These are phyloP conservation scores for Mus pahari DNA, from an alignment of 2,113 vertebrate genomes.

Conservation along the genomic window DNA sequence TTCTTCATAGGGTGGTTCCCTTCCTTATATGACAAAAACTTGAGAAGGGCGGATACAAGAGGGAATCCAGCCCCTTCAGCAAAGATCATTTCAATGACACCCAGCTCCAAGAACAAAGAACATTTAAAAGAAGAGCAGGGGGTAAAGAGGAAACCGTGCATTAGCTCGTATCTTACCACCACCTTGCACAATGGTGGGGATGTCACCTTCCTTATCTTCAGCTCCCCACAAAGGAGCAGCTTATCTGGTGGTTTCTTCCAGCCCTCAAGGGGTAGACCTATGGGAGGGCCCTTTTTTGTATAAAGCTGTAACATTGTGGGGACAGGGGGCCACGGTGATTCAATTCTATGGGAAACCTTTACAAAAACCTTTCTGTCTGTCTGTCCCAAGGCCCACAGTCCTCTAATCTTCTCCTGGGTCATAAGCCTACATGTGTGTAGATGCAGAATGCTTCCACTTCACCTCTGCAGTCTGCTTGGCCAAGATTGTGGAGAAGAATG, in stretches of 20 bases:
- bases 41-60: accelerated
- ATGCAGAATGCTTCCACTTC: accelerated
- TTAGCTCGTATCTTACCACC: accelerated
- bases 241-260: constrained; percentile 22
- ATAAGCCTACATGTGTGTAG: background rate
- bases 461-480: background rate
- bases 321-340: constrained; percentile 92
- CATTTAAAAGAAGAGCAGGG: background rate
- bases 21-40: background rate
- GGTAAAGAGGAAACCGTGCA: background rate
- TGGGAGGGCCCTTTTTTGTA: constrained; percentile 91
- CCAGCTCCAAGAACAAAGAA: background rate
- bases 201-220: background rate
- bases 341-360: constrained; percentile 87
- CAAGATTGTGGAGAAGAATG: background rate
- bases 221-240: background rate
- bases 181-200: background rate
- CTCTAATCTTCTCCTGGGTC: background rate
- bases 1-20: background rate
- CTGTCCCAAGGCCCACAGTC: background rate
- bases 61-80: background rate
- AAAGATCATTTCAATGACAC: background rate
- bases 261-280: background rate
- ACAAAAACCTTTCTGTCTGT: constrained; percentile 91
- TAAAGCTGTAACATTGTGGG: constrained; percentile 91